Evolutionary conservation across 2,797 vertebrate genomes (phyloP).

Genomic region (Ataeniobius toweri): DNA sequence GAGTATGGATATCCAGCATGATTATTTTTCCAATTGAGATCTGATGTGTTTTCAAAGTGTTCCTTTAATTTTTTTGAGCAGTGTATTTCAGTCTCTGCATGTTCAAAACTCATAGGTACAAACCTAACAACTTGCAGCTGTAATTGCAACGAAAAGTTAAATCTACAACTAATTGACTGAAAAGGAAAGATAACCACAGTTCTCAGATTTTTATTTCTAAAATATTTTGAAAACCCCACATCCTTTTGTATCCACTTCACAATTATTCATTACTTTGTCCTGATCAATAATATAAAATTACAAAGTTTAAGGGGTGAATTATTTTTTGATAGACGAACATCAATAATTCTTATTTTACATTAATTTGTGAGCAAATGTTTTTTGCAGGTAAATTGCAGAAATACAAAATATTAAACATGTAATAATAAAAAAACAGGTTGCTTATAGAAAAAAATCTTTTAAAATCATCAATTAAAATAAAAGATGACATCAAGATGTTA

Average conservation of each 20-base stretch:
- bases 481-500: not conserved
- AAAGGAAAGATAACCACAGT: not conserved
- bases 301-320: not conserved
- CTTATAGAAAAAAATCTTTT: not conserved
- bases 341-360: not conserved
- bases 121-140: too few relatives aligned
- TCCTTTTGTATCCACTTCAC: not conserved
- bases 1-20: too few relatives aligned
- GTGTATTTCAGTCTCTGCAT: too few relatives aligned
- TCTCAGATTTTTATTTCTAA: not conserved
- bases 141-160: too few relatives aligned
- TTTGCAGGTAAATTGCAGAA: not conserved
- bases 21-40: too few relatives aligned
- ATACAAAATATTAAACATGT: not conserved
- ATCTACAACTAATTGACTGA: not conserved
- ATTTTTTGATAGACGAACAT: not conserved
- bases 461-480: not conserved
- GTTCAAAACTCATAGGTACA: too few relatives aligned
- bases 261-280: not conserved
- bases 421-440: not conserved
- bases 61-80: too few relatives aligned
- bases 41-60: too few relatives aligned
- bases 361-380: not conserved
- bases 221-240: not conserved
- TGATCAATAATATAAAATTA: not conserved